phyloP scores from a whole-genome alignment of 1,140 invertebrate species.

The Episyrphus balteatus region DNA sequence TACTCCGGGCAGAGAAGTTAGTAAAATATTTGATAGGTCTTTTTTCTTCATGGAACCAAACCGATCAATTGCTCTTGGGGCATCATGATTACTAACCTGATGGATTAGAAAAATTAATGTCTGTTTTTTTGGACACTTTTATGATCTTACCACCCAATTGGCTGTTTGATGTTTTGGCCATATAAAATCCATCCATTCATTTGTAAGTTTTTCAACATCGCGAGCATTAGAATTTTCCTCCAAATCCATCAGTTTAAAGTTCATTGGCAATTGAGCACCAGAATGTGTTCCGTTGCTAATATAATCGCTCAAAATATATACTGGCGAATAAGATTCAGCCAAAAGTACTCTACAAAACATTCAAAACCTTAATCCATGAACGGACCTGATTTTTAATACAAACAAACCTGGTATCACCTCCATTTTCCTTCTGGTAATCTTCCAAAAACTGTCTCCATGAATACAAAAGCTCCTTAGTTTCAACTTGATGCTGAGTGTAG shows the following conservation, averaged over 20 bases:
- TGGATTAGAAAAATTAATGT: constrained; percentile 38
- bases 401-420: not conserved
- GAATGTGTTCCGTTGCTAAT: constrained; percentile 33
- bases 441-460: constrained; percentile 48
- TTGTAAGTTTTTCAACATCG: constrained; percentile 25
- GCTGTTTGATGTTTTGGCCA: constrained; percentile 30
- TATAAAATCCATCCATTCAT: constrained; percentile 30
- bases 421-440: constrained; percentile 25
- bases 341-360: constrained; percentile 47
- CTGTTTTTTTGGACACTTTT: constrained; percentile 41
- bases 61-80: not conserved
- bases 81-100: constrained; percentile 36
- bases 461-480: constrained; percentile 45
- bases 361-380: not conserved
- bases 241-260: constrained; percentile 28
- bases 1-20: not conserved
- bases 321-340: constrained; percentile 50
- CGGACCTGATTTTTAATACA: too few species aligned
- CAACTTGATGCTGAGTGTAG: constrained; percentile 44
- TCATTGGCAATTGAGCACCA: constrained; percentile 43
- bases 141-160: constrained; percentile 49
- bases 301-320: constrained; percentile 43
- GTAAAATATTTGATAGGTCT: not conserved
- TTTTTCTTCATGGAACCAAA: not conserved
- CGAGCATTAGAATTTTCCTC: constrained; percentile 20